Base-by-base conservation (phyloP, 2,888 invertebrate species). In the Notocelia uddmanniana region DNA sequence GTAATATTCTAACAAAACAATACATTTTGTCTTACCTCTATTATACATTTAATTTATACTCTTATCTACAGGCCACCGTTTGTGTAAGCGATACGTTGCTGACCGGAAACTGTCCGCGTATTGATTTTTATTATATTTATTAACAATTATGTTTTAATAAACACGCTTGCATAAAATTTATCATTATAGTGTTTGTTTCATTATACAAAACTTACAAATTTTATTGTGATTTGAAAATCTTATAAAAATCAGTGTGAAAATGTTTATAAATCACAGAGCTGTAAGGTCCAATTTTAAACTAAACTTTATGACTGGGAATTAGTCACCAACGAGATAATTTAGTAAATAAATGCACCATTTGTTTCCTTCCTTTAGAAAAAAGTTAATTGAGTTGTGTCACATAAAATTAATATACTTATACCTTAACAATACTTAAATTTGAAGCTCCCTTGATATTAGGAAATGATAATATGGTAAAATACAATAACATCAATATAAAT, bases 1-100 rank as follows among this genome's bases (percentile, higher is more conserved):
- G 45, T 66, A 45, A 71, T 59, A 67, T 71, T 72, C 71, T 72
- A 72, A 71, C 71, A 67, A 72, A 72, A 67, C 71, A 72, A 67
- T 72, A 72, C 71, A 72, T 72, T 67, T 71, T 60, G 48, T 37
- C 67, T 72, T 72, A 67, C 13, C 2, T 34, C 59, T 72, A 72
- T 31, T 50, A 45, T 45, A 67, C 45, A 45, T 34, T 58, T 58
- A 60, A 13, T 60, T 63, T 66, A 71, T 60, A 60, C 31, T 71
- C 48, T 67, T 71, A 60, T 67, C 66, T 71, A 67, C 67, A 55
- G 55, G 67, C 54, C 52, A 48, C 57, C 48, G 18, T 50, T 57
- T 50, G 21, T 52, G 59, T 66, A 59, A 54, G 52, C 52, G 9
- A 26, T 21, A 11, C 13, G 23, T 15, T 60, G 41, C 21, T 31